Conservation (phyloP, 64 coral and sea anemone species). For the Anthopleura sola region DNA sequence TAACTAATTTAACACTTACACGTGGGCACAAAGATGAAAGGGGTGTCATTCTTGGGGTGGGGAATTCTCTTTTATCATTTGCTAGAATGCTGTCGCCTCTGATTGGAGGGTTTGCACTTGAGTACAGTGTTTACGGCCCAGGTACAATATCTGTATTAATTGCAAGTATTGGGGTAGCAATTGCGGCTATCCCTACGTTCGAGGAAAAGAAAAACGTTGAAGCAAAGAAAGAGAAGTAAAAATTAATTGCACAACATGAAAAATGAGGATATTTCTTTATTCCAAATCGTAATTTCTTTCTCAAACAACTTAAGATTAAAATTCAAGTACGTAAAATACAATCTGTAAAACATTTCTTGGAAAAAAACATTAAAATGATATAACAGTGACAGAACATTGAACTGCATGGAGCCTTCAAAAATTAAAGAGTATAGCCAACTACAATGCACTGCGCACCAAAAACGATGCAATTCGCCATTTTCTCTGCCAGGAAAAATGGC, state of each 20-base stretch:
- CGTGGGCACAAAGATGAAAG: constrained; percentile 71
- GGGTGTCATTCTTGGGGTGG: constrained; percentile 82
- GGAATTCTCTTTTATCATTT: constrained; percentile 81
- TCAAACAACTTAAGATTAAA: too few species aligned
- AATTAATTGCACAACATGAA: not conserved
- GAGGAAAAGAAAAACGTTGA: not conserved
- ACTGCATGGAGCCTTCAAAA: too few species aligned
- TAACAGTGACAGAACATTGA: too few species aligned
- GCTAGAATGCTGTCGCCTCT: constrained; percentile 93
- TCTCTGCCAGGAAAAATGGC: too few species aligned
- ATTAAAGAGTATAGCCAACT: too few species aligned
- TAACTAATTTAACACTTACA: constrained; percentile 74
- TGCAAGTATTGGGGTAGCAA: not conserved
- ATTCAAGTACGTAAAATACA: too few species aligned
- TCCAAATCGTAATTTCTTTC: not conserved
- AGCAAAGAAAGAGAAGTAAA: not conserved
- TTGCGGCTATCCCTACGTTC: not conserved
- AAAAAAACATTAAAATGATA: too few species aligned
- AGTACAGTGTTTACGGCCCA: constrained; percentile 66
- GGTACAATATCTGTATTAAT: constrained; percentile 36
- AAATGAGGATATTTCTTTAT: not conserved
- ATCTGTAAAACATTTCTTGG: too few species aligned
- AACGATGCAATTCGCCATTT: too few species aligned
- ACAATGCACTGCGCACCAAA: too few species aligned
- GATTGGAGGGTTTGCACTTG: constrained; percentile 73